These are phyloP conservation scores for Telmatherina bonti DNA, from an alignment of 2,797 vertebrate genomes.

Conservation along the genomic window DNA sequence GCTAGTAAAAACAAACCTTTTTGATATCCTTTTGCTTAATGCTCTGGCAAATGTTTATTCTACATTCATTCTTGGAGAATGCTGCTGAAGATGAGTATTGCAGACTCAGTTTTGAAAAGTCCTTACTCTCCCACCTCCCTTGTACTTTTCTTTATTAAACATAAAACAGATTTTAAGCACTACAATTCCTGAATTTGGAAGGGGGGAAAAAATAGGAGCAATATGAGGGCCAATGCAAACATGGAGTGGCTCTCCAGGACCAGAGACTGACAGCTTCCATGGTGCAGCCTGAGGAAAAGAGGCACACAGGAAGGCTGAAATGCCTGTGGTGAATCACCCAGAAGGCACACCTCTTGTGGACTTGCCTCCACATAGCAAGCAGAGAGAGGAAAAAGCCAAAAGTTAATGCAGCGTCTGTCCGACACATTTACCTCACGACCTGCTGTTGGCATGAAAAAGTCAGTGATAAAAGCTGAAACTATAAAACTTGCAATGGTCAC, in stretches of 20 bases:
- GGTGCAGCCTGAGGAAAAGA: conserved; percentile 72
- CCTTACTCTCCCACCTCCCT: conserved; percentile 43
- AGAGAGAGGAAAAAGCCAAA: conserved; percentile 46
- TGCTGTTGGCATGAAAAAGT: conserved; percentile 37
- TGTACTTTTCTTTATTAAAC: conserved; percentile 51
- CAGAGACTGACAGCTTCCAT: conserved; percentile 64
- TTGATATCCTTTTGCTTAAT: conserved; percentile 10
- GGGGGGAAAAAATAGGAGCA: conserved; percentile 63
- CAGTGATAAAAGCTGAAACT: neutral
- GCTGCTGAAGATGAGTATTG: conserved; percentile 14
- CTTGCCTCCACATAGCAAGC: conserved; percentile 32
- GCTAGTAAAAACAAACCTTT: conserved; percentile 2
- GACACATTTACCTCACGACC: conserved; percentile 42
- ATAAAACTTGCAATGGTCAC: neutral
- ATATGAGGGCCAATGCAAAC: conserved; percentile 72
- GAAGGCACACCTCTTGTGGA: conserved; percentile 73
- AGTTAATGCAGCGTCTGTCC: conserved; percentile 50
- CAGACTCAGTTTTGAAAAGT: conserved; percentile 31
- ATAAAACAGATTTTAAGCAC: conserved; percentile 62
- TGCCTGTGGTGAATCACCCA: conserved; percentile 78
- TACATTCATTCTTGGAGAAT: conserved; percentile 26
- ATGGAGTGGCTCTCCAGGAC: conserved; percentile 60
- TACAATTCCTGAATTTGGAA: conserved; percentile 61
- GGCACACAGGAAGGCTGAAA: conserved; percentile 74
- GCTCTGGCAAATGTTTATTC: conserved; percentile 4